Base-by-base conservation (phyloP, 1,140 invertebrate genomes). In the Trichogramma pretiosum region DNA sequence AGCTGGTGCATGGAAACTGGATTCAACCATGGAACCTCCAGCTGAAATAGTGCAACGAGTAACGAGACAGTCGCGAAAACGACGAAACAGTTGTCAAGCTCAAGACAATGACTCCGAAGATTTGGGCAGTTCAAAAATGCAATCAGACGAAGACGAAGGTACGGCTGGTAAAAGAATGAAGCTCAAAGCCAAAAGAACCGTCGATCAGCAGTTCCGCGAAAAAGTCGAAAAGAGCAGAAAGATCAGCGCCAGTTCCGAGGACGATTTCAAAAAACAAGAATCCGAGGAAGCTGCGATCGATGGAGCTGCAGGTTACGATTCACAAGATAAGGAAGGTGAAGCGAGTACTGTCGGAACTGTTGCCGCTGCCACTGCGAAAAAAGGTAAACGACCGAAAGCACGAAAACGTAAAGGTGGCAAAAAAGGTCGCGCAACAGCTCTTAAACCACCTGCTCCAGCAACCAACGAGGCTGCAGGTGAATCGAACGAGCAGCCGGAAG, bases 181-280 rank as follows among this genome's bases (percentile, higher is more conserved):
- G 41, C 62, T 77, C 35, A 60, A 74, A 3, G 72, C 65, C 0
- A 79, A 77, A 52, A 59, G 70, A 13, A 49, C 62, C 2, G 57
- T 74, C 0, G 76, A 81, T 54, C 57, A 62, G 4, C 65, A 77
- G 13, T 47, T 78, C 5, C 60, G 78, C 14, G 76, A 74, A 41
- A 77, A 74, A 32, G 64, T 81, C 0, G 80, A 82, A 53, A 72
- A 76, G 50, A 81, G 52, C 53, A 53, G 68, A 10, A 54, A 57
- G 3, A 58, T 61, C 3, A 57, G 55, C 11, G 58, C 60, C 22
- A 70, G 63, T 18, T 67, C 67, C 0, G 67, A 71, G 21, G 70
- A 70, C 22, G 64, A 71, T 39, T 52, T 26, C 3, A 21, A 33
- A 4, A 58, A 57, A 11, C 21, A 42, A 7, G 40, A 48, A 1